Base-by-base conservation (phyloP, 2,888 invertebrate genomes). In the Agriopis marginaria region DNA sequence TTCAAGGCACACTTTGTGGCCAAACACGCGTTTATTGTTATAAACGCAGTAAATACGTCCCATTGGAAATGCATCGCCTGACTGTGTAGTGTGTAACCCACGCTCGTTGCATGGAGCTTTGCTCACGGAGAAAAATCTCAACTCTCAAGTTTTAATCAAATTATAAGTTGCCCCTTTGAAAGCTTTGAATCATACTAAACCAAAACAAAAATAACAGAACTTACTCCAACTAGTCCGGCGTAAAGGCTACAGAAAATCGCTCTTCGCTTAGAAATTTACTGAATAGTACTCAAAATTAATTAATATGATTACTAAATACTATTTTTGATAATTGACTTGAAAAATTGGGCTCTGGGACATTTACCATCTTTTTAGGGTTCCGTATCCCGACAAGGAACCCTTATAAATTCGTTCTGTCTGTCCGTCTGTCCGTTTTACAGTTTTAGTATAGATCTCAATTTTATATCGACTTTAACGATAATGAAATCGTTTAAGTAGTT, bases 101-200 rank as follows among this genome's bases (percentile, higher is more conserved):
- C 72, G 70, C 65, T 68, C 64, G 71, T 66, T 56, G 53, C 49
- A 23, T 53, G n/a, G 73, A 78, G 62, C 74, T 78, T 70, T 55
- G 61, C 71, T 69, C 70, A 72, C 62, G 66, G 73, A 70, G 70
- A 78, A 76, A 76, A 75, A 73, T 71, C 32, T 71, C 63, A 12
- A 76, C 70, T 76, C 70, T 63, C 68, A 74, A 76, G 73, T 77
- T 74, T 76, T 76, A 74, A 77, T 78, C 69, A 73, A 77, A 78
- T 79, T 75, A 75, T 72, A 72, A 78, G 72, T 75, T 75, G 54
- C 66, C 55, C 70, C 74, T 63, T 59, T n/a, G n/a, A n/a, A n/a
- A 58, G 58, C 58, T 71, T 70, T 63, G 59, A 64, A 63, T 63
- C 49, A 42, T 58, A 63, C 51, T 59, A 51, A 56, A 23, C 64